Base-by-base conservation (phyloP, 2,113 vertebrate species). In the Saguinus midas region DNA sequence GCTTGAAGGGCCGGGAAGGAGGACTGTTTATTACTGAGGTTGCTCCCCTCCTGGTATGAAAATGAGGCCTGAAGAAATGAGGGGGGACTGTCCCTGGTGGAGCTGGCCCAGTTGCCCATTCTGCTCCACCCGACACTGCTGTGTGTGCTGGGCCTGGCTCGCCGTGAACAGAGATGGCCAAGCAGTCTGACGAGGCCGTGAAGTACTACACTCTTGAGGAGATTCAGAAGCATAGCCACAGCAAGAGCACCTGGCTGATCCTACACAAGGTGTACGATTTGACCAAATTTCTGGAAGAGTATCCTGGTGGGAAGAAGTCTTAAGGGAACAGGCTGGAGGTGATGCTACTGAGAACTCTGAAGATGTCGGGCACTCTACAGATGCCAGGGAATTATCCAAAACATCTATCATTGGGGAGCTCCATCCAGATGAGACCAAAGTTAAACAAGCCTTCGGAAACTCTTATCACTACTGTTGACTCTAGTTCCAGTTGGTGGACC, bases 221-320 rank as follows among this genome's bases (percentile, higher is more conserved):
- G 96, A 98, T 99, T 92, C 98, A 99, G 98, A 94, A 99, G 94
- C 99, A 99, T 88, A 99, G 99, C 96, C 97, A 99, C 48, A 99
- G 99, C 98, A 99, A 98, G 82, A 99, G 99, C 55, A 99, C 99
- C 12, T 99, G 99, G 99, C 98, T 99, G 97, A 98, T 99, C 95
- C 97, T 99, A 96, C 98, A 99, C 98, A 99, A 99, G 32, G 98
- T 99, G 64, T 99, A 99, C 96, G 99, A 99, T 80, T 96, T 99
- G 48, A 99, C 99, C 87, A 99, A 98, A 97, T 99, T 99, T 68
- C 98, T 99, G 94, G 99, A 99, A 43, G 99, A 99, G 99, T 99
- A 99, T 81, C 99, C 99, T 0, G 99, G 99, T 37, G 99, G 99
- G 99, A 99, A 98, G 99, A 99, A 97, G 99, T 99, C 68, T 98